Evolutionary conservation across 2,113 vertebrate species (phyloP).

Genomic region (Ellobius talpinus): DNA sequence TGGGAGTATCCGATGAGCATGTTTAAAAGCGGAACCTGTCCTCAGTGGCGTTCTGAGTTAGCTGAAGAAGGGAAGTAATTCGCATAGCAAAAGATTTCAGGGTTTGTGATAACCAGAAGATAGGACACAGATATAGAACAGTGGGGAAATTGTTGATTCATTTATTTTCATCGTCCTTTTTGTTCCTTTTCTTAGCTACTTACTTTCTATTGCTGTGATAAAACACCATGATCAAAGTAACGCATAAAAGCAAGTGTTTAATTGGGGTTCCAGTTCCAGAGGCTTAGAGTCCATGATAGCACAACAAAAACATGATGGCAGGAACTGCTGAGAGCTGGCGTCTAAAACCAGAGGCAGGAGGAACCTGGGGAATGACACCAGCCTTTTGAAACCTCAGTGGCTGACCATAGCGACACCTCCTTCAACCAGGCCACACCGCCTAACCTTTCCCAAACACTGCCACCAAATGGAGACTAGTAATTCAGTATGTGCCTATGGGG

Average conservation of each 20-base stretch:
- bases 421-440: not conserved
- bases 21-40: not conserved
- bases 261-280: not conserved
- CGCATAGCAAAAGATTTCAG: not conserved
- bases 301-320: not conserved
- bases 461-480: not conserved
- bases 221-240: not conserved
- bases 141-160: not conserved
- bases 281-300: not conserved
- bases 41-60: not conserved
- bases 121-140: not conserved
- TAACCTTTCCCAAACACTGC: not conserved
- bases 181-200: not conserved
- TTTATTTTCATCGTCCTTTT: not conserved
- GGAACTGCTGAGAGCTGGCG: not conserved
- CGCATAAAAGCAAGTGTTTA: not conserved
- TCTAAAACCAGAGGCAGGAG: not conserved
- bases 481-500: not conserved
- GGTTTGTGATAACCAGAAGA: not conserved
- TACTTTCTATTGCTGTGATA: not conserved
- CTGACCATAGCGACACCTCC: not conserved
- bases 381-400: not conserved
- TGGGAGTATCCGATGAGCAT: not conserved
- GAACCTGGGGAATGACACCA: not conserved
- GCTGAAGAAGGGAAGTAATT: not conserved